These are phyloP conservation scores for Lordiphosa mommai DNA, from an alignment of 1,140 invertebrate genomes.

Conservation along the genomic window DNA sequence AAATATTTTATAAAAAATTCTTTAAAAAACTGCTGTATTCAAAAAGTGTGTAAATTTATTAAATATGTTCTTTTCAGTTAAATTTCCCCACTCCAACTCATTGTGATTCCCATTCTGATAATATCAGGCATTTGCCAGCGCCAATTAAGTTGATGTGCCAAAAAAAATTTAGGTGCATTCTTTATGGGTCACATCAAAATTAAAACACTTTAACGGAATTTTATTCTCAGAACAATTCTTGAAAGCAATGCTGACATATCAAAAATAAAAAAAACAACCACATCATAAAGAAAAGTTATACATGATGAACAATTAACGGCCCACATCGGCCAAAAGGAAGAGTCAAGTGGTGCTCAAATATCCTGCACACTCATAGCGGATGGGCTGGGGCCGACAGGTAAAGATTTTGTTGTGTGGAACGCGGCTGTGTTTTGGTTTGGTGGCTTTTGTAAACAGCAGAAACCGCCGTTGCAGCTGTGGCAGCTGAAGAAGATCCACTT, in stretches of 20 bases:
- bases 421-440: slow-evolving; percentile 8
- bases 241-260: slow-evolving; percentile 46
- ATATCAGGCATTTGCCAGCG: slow-evolving; percentile 12
- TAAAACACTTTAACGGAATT: slow-evolving; percentile 49
- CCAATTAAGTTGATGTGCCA: slow-evolving; percentile 14
- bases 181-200: slow-evolving; percentile 58
- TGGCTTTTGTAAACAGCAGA: slow-evolving; percentile 36
- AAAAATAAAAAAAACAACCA: slow-evolving; percentile 13
- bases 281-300: slow-evolving; percentile 7
- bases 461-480: slow-evolving; percentile 1
- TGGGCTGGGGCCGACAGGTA: slow-evolving; percentile 6
- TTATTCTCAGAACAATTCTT: slow-evolving; percentile 53
- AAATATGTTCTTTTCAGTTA: too few relatives aligned
- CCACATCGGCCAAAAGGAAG: slow-evolving; percentile 13
- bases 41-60: too few relatives aligned
- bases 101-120: too few relatives aligned
- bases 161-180: slow-evolving; percentile 22
- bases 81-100: too few relatives aligned
- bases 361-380: slow-evolving; percentile 66
- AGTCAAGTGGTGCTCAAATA: slow-evolving; percentile 48
- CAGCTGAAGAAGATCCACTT: slow-evolving; percentile 36
- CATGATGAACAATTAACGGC: slow-evolving; percentile 48
- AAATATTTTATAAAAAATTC: too few relatives aligned
- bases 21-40: too few relatives aligned
- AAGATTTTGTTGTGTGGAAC: slow-evolving; percentile 11